Evolutionary conservation across 2,888 invertebrate species (phyloP).

Genomic region (Glaucopsyche alexis): DNA sequence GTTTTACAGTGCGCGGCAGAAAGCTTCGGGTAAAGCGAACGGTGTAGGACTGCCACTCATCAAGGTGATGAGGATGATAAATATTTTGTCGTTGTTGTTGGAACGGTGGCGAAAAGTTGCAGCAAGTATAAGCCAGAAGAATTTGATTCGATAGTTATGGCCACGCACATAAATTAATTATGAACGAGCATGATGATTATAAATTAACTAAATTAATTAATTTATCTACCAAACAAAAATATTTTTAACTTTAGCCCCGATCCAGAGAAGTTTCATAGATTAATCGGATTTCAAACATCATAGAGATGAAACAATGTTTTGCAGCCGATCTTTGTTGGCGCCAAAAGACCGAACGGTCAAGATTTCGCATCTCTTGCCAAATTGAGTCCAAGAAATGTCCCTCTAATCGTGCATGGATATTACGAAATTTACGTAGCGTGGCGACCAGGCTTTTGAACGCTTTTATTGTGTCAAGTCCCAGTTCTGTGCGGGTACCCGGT

Average conservation of each 20-base stretch:
- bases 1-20: no score
- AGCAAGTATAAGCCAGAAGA: no score
- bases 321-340: conserved; percentile 7
- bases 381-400: conserved; percentile 57
- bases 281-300: background rate
- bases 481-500: conserved; percentile 55
- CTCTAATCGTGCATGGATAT: conserved; percentile 54
- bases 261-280: background rate
- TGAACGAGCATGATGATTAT: no score
- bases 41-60: no score
- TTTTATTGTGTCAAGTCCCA: conserved; percentile 66
- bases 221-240: no score
- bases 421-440: conserved; percentile 56
- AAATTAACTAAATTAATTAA: no score
- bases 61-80: no score
- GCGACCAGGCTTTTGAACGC: conserved; percentile 53
- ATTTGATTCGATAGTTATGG: no score
- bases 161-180: no score
- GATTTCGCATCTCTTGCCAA: conserved; percentile 59
- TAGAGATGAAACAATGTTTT: background rate
- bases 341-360: conserved; percentile 45
- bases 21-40: no score
- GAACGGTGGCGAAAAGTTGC: no score
- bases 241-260: background rate
- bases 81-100: no score